phyloP scores from a whole-genome alignment of 1,140 invertebrate species.

The Ips typographus region DNA sequence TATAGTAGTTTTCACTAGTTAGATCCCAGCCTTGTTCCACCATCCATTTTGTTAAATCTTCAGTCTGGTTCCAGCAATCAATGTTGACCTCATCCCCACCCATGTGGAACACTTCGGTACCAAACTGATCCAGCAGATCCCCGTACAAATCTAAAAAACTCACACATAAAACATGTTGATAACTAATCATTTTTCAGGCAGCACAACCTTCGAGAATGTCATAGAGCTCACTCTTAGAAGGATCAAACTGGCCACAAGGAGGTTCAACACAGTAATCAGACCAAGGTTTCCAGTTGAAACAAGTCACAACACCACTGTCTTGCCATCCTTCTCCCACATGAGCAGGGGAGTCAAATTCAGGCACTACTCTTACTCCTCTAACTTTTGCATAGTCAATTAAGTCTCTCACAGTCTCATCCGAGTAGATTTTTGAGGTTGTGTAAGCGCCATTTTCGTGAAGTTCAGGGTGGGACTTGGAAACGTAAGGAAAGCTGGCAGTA shows the following conservation, averaged over 20 bases:
- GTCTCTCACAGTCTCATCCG: slow-evolving; percentile 61
- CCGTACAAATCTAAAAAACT: slow-evolving; percentile 54
- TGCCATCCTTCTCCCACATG: slow-evolving; percentile 77
- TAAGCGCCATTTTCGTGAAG: slow-evolving; percentile 75
- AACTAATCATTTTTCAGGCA: background rate
- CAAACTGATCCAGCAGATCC: slow-evolving; percentile 63
- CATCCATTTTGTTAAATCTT: slow-evolving; percentile 69
- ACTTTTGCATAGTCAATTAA: slow-evolving; percentile 66
- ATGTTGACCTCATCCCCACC: slow-evolving; percentile 80
- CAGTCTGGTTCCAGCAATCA: slow-evolving; percentile 66
- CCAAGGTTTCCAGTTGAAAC: slow-evolving; percentile 74
- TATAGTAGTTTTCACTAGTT: slow-evolving; percentile 62
- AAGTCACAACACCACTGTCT: slow-evolving; percentile 75
- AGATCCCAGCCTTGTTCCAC: slow-evolving; percentile 55
- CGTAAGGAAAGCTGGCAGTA: slow-evolving; percentile 78
- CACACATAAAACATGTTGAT: background rate
- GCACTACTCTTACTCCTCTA: slow-evolving; percentile 68
- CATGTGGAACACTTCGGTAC: slow-evolving; percentile 71
- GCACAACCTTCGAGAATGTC: slow-evolving; percentile 60
- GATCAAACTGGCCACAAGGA: slow-evolving; percentile 83
- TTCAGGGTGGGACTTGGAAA: slow-evolving; percentile 65
- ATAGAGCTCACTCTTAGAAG: slow-evolving; percentile 73
- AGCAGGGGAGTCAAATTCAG: slow-evolving; percentile 77
- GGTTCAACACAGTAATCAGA: slow-evolving; percentile 70
- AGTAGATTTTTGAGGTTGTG: slow-evolving; percentile 66